A percentile compares a stretch with the other conserved stretches of the same genome.
Conservation (phyloP, 30 jellyfish, hydroid and myxozoan species). For the Sanderia malayensis region DNA sequence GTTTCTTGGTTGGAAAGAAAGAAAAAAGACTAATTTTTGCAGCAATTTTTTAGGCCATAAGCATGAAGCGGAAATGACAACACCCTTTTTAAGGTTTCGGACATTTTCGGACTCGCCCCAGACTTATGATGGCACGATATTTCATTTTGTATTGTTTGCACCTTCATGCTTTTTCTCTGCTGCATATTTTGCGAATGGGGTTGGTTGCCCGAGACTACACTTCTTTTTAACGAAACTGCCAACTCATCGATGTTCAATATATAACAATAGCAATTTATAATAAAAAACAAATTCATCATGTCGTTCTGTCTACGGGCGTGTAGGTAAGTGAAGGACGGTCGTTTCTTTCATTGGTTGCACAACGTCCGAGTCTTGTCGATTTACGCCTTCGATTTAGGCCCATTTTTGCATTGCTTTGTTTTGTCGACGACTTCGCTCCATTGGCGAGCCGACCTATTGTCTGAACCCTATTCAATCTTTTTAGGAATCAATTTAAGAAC, state of each 20-base stretch:
- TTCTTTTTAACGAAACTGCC: slow-evolving; percentile 15
- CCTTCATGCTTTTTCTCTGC: not conserved
- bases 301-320: slow-evolving; percentile 6
- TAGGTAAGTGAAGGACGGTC: slow-evolving; percentile 38
- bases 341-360: too few species aligned
- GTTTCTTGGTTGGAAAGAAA: too few species aligned
- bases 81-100: slow-evolving; percentile 42
- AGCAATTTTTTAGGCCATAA: too few species aligned
- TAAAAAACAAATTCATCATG: slow-evolving; percentile 18
- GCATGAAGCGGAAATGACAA: slow-evolving; percentile 65
- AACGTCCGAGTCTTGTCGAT: too few species aligned
- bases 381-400: not conserved
- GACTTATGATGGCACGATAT: too few species aligned
- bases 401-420: not conserved
- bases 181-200: slow-evolving; percentile 49
- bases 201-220: slow-evolving; percentile 58
- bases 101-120: slow-evolving; percentile 28
- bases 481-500: slow-evolving; percentile 49
- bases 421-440: too few species aligned
- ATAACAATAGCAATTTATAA: slow-evolving; percentile 16
- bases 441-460: not conserved
- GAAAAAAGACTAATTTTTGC: too few species aligned
- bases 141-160: not conserved
- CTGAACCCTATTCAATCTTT: not conserved
- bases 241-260: slow-evolving; percentile 45